phyloP scores from a whole-genome alignment of 2,113 vertebrate species.

The Cepphus grylle region DNA sequence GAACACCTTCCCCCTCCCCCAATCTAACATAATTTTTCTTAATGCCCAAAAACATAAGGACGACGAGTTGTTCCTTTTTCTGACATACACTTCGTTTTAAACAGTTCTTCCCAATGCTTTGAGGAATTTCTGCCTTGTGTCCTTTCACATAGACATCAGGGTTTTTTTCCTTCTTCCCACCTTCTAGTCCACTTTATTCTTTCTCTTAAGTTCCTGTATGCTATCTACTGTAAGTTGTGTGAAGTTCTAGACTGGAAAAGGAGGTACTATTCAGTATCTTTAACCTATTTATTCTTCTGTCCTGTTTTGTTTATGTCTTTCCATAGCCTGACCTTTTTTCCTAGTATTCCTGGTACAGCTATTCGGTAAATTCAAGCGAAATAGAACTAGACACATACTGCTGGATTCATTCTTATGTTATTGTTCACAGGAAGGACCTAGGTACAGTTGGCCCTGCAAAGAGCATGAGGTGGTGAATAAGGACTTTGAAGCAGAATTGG shows the following conservation, averaged over 20 bases:
- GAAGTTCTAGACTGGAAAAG: not conserved
- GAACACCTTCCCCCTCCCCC: not conserved
- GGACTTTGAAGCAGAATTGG: conserved; percentile 17
- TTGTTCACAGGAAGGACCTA: conserved; percentile 27
- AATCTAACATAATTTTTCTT: not conserved
- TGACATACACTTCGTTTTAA: not conserved
- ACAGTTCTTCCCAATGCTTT: not conserved
- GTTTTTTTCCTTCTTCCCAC: not conserved
- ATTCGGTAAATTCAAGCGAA: not conserved
- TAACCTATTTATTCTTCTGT: not conserved
- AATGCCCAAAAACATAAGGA: not conserved
- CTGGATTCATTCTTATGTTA: not conserved
- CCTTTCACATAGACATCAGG: not conserved
- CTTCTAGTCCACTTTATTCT: not conserved
- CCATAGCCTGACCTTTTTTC: not conserved
- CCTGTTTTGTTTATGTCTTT: not conserved
- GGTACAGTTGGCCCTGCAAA: not conserved
- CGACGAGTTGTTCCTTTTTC: not conserved
- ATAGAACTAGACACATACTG: not conserved
- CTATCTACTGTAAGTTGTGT: not conserved
- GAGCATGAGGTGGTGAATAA: conserved; percentile 16
- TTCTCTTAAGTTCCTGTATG: not conserved
- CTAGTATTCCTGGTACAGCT: not conserved
- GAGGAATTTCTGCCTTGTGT: not conserved
- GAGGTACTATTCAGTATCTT: not conserved